Evolutionary conservation across 2,888 invertebrate species (phyloP).

Genomic region (Oasisia sp.): DNA sequence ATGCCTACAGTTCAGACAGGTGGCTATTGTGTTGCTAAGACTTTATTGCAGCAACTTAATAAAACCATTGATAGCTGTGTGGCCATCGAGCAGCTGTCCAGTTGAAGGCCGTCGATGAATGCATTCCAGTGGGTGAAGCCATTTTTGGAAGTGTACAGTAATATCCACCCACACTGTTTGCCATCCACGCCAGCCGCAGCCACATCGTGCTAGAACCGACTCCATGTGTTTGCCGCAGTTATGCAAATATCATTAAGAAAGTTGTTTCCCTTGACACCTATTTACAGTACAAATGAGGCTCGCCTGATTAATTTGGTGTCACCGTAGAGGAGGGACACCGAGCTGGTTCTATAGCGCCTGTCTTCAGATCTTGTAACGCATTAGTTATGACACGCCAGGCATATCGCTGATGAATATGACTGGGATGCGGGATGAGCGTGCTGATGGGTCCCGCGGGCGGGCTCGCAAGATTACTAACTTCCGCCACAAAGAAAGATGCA

Average conservation of each 20-base stretch:
- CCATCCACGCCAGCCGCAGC: neutral
- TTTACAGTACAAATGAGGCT: constrained; percentile 4
- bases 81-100: neutral
- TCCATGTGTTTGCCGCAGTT: constrained; percentile 3
- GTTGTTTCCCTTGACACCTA: neutral
- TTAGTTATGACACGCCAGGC: constrained; percentile 13
- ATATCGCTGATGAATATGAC: constrained; percentile 8
- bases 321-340: neutral
- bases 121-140: neutral
- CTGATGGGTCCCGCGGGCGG: neutral
- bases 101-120: neutral
- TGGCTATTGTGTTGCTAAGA: neutral
- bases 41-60: constrained; percentile 3
- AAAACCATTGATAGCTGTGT: neutral
- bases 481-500: neutral
- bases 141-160: neutral
- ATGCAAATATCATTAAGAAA: constrained; percentile 13
- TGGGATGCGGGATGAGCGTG: neutral
- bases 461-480: constrained; percentile 6
- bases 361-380: constrained; percentile 13
- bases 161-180: neutral
- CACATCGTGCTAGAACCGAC: neutral
- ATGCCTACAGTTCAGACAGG: neutral
- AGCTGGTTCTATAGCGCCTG: neutral
- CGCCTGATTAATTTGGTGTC: constrained; percentile 6